Evolutionary conservation across 2,113 vertebrate species (phyloP).

Genomic region (cat (Felis catus)): F.catus_Fca126_mat1.0 CM031427.1:5700001-5700500

Average conservation of each 20-base stretch:
- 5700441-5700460: slow-evolving; percentile 71
- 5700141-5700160: accelerated
- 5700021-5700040: accelerated
- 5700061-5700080: background rate
- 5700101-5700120: background rate
- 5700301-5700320: accelerated
- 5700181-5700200: accelerated
- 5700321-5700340: background rate
- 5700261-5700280: background rate
- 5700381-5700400: slow-evolving; percentile 23
- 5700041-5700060: background rate
- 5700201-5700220: background rate
- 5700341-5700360: accelerated
- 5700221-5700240: background rate
- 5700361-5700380: background rate
- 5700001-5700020: background rate
- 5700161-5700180: accelerated
- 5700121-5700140: background rate
- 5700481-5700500: slow-evolving; percentile 14
- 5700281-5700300: background rate
- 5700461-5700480: slow-evolving; percentile 41
- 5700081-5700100: background rate
- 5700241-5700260: background rate
- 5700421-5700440: slow-evolving; percentile 25
- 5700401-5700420: slow-evolving; percentile 63